Base-by-base conservation (phyloP, 2,113 vertebrate species). In the Stercorarius parasiticus region DNA sequence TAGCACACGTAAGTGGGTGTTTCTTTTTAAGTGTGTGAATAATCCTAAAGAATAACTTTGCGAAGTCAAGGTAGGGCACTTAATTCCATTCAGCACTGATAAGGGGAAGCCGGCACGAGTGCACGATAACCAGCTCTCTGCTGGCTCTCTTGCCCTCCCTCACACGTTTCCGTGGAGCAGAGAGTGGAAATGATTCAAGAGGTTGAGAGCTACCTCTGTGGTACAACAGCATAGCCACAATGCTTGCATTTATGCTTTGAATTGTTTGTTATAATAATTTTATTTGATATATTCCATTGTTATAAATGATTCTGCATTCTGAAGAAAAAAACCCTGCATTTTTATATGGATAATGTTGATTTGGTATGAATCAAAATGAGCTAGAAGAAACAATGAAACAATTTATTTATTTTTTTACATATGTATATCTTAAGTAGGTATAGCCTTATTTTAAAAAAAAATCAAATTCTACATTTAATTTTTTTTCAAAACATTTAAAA, bases 381-480 rank as follows among this genome's bases (percentile, higher is more conserved):
- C 50, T 61, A 52, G 42, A 77, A 61, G 15, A 42, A 42, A 15
- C 5, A 29, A 82, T 79, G 13, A 42, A 42, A 15, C 5, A 22
- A 82, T 79, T 22, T 65, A n/a, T 82, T 27, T 73, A 23, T 30
- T 42, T n/a, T 32, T 69, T 70, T n/a, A 15, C 47, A 71, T 70
- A 81, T 94, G 27, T 93, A 23, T 55, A 66, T 94, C 96, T 96
- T 96, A 81, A 95, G 88, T 67, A 84, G 40, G 91, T 82, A 96
- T 81, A 92, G 23, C 40, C 80, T 93, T 88, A 55, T 85, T 93
- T 82, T 19, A 69, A 77, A 77, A 91, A 29, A 15, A 7, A 0
- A 22, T 23, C 2, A 66, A 90, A 40, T 77, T 77, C 71, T 76
- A 26, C 47, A 61, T 81, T 89, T 89, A 64, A 42, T 67, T 91